Evolutionary conservation across 37 sponge, comb jelly and placozoan genomes (phyloP).

Genomic region (Oopsacas minuta): DNA sequence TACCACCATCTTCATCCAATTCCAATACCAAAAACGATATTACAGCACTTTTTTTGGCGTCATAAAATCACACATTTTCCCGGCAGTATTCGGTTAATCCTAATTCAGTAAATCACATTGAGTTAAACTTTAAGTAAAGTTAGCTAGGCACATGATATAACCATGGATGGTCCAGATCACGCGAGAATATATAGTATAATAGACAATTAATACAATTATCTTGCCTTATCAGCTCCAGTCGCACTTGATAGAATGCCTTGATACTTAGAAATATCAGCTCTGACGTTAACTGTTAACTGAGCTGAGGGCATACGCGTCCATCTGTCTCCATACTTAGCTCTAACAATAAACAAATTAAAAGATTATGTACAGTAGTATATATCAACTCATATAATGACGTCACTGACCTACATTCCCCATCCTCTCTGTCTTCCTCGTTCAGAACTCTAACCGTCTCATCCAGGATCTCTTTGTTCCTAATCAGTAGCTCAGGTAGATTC

Average conservation of each 20-base stretch:
- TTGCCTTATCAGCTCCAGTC: neutral
- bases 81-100: too few relatives aligned
- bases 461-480: slow-evolving; percentile 74
- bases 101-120: too few relatives aligned
- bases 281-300: slow-evolving; percentile 48
- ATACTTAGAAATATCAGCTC: slow-evolving; percentile 44
- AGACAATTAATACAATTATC: neutral
- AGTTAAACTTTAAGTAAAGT: too few relatives aligned
- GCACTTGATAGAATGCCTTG: slow-evolving; percentile 25
- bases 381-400: neutral
- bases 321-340: slow-evolving; percentile 54
- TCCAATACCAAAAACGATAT: too few relatives aligned
- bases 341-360: too few relatives aligned
- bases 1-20: too few relatives aligned
- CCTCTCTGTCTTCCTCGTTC: slow-evolving; percentile 83
- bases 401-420: slow-evolving; percentile 23
- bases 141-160: too few relatives aligned
- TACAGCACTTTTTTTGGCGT: too few relatives aligned
- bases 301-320: slow-evolving; percentile 67
- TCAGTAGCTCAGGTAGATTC: slow-evolving; percentile 58
- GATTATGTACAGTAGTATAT: too few relatives aligned
- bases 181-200: too few relatives aligned
- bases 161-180: too few relatives aligned
- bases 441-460: slow-evolving; percentile 54
- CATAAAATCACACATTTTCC: too few relatives aligned